Percentiles rank a stretch among this genome's conserved stretches.
phyloP scores from a whole-genome alignment of 2,888 invertebrate species.

The Pachymerium ferrugineum region DNA sequence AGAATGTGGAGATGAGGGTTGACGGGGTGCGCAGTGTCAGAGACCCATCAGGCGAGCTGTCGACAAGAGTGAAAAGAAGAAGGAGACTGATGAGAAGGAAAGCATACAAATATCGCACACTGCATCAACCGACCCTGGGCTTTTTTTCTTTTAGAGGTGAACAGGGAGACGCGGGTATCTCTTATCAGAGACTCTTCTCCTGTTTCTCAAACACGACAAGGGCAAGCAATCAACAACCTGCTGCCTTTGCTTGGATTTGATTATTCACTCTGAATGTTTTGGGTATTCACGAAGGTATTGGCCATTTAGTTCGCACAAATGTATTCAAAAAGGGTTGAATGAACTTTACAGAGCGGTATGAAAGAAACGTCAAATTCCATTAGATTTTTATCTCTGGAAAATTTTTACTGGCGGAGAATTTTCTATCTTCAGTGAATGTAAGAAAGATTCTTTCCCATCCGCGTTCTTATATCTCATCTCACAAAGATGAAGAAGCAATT shows the following conservation, averaged over 20 bases:
- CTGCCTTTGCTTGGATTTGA: not conserved
- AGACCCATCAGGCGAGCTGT: not conserved
- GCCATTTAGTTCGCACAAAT: not conserved
- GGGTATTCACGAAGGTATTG: not conserved
- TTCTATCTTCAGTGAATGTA: too few species aligned
- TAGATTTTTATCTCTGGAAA: not conserved
- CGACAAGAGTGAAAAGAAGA: not conserved
- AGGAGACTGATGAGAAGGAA: constrained; percentile 3
- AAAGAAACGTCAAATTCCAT: not conserved
- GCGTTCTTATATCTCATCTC: too few species aligned
- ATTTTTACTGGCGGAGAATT: not conserved
- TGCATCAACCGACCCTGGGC: not conserved
- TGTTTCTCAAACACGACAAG: constrained; percentile 7
- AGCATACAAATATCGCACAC: constrained; percentile 7
- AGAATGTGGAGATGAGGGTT: not conserved
- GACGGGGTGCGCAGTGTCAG: constrained; percentile 1
- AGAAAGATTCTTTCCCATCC: not conserved
- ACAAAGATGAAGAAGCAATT: constrained; percentile 13
- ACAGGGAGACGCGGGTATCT: not conserved
- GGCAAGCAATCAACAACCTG: constrained; percentile 8
- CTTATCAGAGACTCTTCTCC: not conserved
- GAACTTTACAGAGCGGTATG: not conserved
- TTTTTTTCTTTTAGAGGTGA: not conserved
- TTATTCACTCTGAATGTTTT: not conserved
- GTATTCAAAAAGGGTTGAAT: constrained; percentile 1